Base-by-base conservation (phyloP, 2,113 vertebrate genomes). In the Triplophysa tibetana region DNA sequence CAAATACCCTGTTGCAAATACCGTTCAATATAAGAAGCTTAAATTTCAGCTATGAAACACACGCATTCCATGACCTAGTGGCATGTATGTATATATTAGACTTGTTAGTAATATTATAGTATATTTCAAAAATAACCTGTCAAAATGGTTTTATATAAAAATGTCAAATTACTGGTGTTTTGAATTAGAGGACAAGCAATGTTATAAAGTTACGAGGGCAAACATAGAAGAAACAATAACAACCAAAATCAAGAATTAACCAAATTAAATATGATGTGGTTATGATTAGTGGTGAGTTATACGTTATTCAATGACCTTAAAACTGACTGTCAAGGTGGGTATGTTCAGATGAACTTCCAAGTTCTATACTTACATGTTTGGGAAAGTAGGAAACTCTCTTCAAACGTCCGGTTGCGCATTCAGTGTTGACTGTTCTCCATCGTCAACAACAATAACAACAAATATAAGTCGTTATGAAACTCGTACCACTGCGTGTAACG, bases 341-440 rank as follows among this genome's bases (percentile, higher is more conserved):
- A 24, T 69, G 23, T 73, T 72, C 13, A 56, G 33, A 21, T 12
- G 33, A 24, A 26, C 8, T 29, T 45, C 33, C 16, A 11, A 50
- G 26, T 29, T 52, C 12, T 7, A 38, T 76, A 76, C 74, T 76
- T n/a, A 76, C 74, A 65, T 38, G 74, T 65, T 38, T 23, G 61
- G 19, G 16, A 23, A 76, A 65, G 38, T 62, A 12, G 26, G 72
- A 75, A 62, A 48, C 72, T n/a, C 10, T 26, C 61, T 76, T 41
- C 62, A 38, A 50, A 64, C 14, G 16, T 64, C 43, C 60, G 11
- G 14, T 76, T 29, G 16, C 74, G 26, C 26, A 41, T 23, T 29
- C 43, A 76, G 19, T 33, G 41, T 8, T 64, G 43, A 65, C n/a
- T 5, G n/a, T 24, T 43, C 48, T 29, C 61, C 45, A 43, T 65